Percentiles rank a stretch among this genome's conserved stretches.
phyloP scores from a whole-genome alignment of 2,888 invertebrate genomes.

The Creontiades dilutus region DNA sequence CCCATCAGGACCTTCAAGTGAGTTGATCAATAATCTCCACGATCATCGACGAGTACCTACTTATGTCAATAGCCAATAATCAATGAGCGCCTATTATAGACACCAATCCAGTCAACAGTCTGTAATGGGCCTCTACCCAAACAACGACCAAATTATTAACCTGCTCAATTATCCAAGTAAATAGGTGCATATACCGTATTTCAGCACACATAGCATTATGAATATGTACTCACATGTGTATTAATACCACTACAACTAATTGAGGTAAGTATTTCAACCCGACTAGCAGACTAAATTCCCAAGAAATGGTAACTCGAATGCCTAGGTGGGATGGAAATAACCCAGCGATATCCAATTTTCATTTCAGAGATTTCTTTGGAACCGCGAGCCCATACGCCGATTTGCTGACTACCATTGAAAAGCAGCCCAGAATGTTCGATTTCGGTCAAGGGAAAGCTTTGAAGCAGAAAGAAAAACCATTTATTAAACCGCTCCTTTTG shows the following conservation, averaged over 20 bases:
- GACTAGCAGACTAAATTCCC: too few species aligned
- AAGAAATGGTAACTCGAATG: too few species aligned
- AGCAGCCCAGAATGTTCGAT: constrained; percentile 83
- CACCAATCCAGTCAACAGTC: neutral
- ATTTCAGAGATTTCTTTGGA: constrained; percentile 86
- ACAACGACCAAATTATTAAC: neutral
- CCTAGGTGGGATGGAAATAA: too few species aligned
- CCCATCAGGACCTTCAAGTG: constrained; percentile 85
- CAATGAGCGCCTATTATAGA: neutral
- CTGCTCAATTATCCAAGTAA: neutral
- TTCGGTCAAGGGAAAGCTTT: constrained; percentile 83
- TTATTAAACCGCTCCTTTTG: constrained; percentile 81
- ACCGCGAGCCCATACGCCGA: constrained; percentile 90
- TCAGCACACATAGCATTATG: too few species aligned
- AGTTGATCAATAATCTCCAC: constrained; percentile 10
- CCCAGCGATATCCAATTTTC: too few species aligned
- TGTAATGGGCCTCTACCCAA: constrained; percentile 5
- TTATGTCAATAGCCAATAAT: neutral
- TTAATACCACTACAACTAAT: neutral
- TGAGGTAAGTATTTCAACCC: too few species aligned
- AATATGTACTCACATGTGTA: neutral
- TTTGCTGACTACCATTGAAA: constrained; percentile 82
- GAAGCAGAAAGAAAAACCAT: constrained; percentile 83
- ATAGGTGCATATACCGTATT: too few species aligned
- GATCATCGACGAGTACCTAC: constrained; percentile 1